A percentile compares a stretch with the other conserved stretches of the same genome.
Evolutionary conservation across 2,888 invertebrate species (phyloP).

Genomic region (Lycophotia porphyrea): DNA sequence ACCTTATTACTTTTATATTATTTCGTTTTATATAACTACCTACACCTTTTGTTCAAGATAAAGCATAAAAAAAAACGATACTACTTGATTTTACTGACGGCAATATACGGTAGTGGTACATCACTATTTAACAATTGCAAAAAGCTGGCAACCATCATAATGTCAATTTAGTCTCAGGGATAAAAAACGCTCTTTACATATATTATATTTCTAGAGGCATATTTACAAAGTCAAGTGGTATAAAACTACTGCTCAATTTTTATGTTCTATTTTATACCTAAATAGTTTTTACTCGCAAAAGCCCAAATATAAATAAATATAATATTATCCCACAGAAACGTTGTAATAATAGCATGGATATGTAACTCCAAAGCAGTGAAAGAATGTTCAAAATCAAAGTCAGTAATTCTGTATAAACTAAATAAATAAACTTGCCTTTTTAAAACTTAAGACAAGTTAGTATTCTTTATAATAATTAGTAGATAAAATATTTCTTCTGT

Average conservation of each 20-base stretch:
- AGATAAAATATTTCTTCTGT: too few species aligned
- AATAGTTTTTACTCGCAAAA: not conserved
- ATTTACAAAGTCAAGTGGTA: not conserved
- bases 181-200: too few species aligned
- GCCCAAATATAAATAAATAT: too few species aligned
- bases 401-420: not conserved
- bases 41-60: too few species aligned
- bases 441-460: not conserved
- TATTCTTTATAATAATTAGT: not conserved
- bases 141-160: too few species aligned
- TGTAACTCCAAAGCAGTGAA: not conserved
- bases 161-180: too few species aligned
- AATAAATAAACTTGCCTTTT: not conserved
- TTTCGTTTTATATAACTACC: too few species aligned
- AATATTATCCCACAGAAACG: not conserved
- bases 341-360: not conserved
- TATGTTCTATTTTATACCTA: not conserved
- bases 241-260: not conserved
- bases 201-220: not conserved
- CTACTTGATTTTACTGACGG: too few species aligned
- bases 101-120: too few species aligned
- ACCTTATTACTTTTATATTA: too few species aligned
- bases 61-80: too few species aligned
- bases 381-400: not conserved
- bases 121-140: too few species aligned